phyloP scores from a whole-genome alignment of 2,797 vertebrate species.

The Salmo trutta region DNA sequence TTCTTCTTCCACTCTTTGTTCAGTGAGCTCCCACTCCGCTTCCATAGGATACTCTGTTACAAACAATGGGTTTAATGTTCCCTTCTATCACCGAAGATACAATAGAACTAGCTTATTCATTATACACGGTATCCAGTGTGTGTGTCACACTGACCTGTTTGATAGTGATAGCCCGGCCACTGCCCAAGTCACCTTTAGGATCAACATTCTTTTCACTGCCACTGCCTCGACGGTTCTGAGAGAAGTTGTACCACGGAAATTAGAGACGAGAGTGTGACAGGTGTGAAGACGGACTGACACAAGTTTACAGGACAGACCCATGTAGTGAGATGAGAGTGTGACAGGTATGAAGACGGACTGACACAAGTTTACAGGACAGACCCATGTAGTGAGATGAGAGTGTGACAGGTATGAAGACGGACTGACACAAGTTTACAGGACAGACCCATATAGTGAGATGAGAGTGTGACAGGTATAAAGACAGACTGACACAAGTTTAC shows the following conservation, averaged over 20 bases:
- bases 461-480: constrained; percentile 3
- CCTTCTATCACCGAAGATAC: not conserved
- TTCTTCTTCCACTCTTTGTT: constrained; percentile 99
- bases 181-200: constrained; percentile 81
- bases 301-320: constrained; percentile 13
- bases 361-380: constrained; percentile 10
- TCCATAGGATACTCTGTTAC: constrained; percentile 87
- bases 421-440: not conserved
- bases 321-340: constrained; percentile 4
- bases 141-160: constrained; percentile 82
- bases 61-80: constrained; percentile 24
- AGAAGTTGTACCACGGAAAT: constrained; percentile 7
- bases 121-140: not conserved
- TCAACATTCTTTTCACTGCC: constrained; percentile 89
- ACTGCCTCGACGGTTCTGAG: constrained; percentile 86
- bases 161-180: constrained; percentile 82
- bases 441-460: constrained; percentile 30
- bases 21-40: constrained; percentile 94
- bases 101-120: not conserved
- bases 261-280: not conserved
- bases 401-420: not conserved
- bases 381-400: constrained; percentile 28
- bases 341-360: not conserved
- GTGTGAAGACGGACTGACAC: not conserved
- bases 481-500: not conserved